A percentile compares a stretch with the other conserved stretches of the same genome.
These are phyloP conservation scores for Meiosimyza platycephala DNA, from an alignment of 2,888 invertebrate species.

Conservation along the genomic window DNA sequence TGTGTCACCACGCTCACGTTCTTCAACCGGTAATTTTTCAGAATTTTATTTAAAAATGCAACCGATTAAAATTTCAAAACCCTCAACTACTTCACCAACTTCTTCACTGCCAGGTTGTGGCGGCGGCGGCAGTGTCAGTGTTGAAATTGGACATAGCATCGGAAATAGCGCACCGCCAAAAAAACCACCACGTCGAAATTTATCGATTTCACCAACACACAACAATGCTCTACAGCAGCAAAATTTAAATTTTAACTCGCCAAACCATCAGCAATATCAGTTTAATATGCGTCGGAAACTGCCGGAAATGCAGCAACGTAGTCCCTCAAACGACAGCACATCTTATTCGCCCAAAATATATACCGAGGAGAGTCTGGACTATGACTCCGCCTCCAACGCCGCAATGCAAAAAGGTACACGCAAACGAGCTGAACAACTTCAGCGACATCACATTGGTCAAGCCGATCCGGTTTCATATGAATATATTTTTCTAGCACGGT, in stretches of 20 bases:
- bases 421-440: not conserved
- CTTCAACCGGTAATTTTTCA: slow-evolving; percentile 52
- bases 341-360: not conserved
- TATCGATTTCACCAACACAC: slow-evolving; percentile 88
- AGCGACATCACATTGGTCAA: not conserved
- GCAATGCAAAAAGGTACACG: not conserved
- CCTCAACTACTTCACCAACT: slow-evolving; percentile 4
- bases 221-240: slow-evolving; percentile 57
- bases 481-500: not conserved
- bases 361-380: no score
- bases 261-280: slow-evolving; percentile 50
- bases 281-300: no score
- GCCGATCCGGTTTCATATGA: not conserved
- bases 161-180: slow-evolving; percentile 82
- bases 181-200: slow-evolving; percentile 87
- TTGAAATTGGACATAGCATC: not conserved
- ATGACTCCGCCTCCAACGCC: not conserved
- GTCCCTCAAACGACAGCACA: slow-evolving; percentile 53
- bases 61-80: slow-evolving; percentile 25
- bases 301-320: slow-evolving; percentile 44
- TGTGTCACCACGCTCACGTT: slow-evolving; percentile 60
- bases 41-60: slow-evolving; percentile 27
- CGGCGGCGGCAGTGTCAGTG: not conserved
- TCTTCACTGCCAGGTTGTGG: slow-evolving; percentile 48
- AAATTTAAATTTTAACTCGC: slow-evolving; percentile 57